These are phyloP conservation scores for Campoletis sonorensis DNA, from an alignment of 1,140 invertebrate genomes.

Conservation along the genomic window DNA sequence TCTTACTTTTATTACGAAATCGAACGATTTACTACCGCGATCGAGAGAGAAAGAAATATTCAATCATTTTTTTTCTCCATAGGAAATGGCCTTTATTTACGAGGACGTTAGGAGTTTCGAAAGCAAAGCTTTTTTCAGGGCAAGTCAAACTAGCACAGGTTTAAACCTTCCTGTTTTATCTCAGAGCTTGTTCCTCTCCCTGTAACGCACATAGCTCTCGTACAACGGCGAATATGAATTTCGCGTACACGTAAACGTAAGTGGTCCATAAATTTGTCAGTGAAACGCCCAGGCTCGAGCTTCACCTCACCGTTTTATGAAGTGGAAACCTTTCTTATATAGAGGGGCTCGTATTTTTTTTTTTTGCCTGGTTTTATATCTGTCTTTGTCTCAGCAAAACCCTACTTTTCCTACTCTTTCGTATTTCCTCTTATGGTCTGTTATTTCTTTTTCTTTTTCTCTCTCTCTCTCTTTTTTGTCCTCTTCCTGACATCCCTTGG, in stretches of 20 bases:
- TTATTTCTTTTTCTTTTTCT: background rate
- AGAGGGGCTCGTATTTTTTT: constrained; percentile 33
- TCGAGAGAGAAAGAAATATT: background rate
- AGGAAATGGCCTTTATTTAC: background rate
- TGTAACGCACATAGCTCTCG: constrained; percentile 5
- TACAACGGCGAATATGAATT: constrained; percentile 46
- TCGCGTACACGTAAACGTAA: constrained; percentile 45
- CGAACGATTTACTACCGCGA: background rate
- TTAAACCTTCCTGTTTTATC: constrained; percentile 3
- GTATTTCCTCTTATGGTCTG: background rate
- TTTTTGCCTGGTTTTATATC: background rate
- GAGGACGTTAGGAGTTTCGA: background rate
- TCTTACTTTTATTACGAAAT: background rate
- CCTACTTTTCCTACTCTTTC: constrained; percentile 16
- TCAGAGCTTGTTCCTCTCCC: background rate
- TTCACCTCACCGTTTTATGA: constrained; percentile 45
- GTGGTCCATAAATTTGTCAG: constrained; percentile 51
- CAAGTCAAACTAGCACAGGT: constrained; percentile 1
- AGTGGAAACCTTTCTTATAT: constrained; percentile 51
- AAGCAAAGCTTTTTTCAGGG: background rate
- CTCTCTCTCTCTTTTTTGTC: background rate
- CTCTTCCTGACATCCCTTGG: background rate
- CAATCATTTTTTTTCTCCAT: background rate
- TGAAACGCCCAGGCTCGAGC: constrained; percentile 38
- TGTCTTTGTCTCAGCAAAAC: background rate